Conservation (phyloP, 2,113 vertebrate species). For the Pygoscelis antarcticus region DNA sequence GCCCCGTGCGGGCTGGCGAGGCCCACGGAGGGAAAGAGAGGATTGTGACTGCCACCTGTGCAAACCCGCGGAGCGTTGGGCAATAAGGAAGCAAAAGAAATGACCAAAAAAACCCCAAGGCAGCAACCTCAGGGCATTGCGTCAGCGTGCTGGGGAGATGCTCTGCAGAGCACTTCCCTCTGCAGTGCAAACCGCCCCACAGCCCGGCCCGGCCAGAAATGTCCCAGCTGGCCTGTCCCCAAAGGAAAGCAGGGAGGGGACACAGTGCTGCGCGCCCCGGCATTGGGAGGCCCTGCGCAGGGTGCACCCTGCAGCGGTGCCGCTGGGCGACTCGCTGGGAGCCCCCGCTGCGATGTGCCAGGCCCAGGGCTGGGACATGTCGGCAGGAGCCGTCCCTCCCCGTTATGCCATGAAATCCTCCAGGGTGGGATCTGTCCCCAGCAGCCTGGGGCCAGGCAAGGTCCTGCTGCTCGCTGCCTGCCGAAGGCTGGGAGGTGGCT, state of each 20-base stretch:
- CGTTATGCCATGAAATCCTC: background rate
- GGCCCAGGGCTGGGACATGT: background rate
- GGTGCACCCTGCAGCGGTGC: background rate
- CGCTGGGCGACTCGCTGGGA: background rate
- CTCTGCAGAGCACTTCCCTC: background rate
- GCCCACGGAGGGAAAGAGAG: background rate
- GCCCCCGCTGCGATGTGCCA: accelerated
- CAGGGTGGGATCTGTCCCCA: background rate
- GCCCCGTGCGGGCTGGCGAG: accelerated
- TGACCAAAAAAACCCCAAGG: background rate
- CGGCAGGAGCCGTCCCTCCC: background rate
- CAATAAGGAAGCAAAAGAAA: slow-evolving; percentile 45
- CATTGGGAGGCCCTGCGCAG: background rate
- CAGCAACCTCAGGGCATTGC: background rate
- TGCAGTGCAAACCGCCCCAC: background rate
- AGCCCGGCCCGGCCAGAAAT: background rate
- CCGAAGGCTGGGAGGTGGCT: background rate
- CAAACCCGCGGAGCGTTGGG: background rate
- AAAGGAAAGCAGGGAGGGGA: background rate
- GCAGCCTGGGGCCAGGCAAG: background rate
- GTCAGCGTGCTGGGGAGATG: background rate
- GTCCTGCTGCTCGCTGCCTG: background rate
- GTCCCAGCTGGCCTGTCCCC: background rate
- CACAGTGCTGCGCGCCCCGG: accelerated
- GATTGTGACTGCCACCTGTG: background rate